A percentile compares a stretch with the other conserved stretches of the same genome.
phyloP scores from a whole-genome alignment of 2,888 invertebrate species.

The Norana najaformis region DNA sequence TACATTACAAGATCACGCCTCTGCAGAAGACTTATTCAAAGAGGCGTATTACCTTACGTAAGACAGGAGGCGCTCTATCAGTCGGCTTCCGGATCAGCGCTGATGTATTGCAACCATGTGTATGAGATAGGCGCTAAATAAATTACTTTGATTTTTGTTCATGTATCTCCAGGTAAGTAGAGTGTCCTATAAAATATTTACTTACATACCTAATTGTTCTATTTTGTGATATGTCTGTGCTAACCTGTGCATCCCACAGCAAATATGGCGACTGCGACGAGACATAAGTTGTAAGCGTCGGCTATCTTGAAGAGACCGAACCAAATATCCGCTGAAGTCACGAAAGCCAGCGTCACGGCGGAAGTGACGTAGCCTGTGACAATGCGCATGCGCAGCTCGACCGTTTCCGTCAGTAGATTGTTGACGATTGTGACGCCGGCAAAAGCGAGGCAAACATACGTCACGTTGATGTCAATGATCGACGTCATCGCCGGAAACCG shows the following conservation, averaged over 20 bases:
- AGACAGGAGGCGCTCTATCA: too few species aligned
- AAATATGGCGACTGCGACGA: slow-evolving; percentile 9
- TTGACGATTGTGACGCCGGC: slow-evolving; percentile 21
- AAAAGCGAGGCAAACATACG: slow-evolving; percentile 22
- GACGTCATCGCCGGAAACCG: slow-evolving; percentile 18
- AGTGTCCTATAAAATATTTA: background rate
- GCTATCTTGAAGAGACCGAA: slow-evolving; percentile 16
- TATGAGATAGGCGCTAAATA: too few species aligned
- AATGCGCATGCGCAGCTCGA: slow-evolving; percentile 20
- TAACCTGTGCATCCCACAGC: slow-evolving; percentile 18
- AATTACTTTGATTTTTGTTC: background rate
- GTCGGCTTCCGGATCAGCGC: too few species aligned
- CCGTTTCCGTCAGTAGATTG: slow-evolving; percentile 19
- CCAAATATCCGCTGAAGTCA: background rate
- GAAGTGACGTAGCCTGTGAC: slow-evolving; percentile 20
- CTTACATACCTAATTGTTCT: background rate
- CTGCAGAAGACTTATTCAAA: too few species aligned
- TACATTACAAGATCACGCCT: too few species aligned
- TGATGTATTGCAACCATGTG: too few species aligned
- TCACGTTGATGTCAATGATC: slow-evolving; percentile 18
- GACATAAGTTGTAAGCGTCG: background rate
- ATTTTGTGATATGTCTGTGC: background rate
- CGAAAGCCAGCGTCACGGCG: background rate
- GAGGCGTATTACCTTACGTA: too few species aligned
- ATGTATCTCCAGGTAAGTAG: background rate